A percentile compares a stretch with the other conserved stretches of the same genome.
Conservation (phyloP, 1,140 invertebrate genomes). For the Drosophila sproati region DNA sequence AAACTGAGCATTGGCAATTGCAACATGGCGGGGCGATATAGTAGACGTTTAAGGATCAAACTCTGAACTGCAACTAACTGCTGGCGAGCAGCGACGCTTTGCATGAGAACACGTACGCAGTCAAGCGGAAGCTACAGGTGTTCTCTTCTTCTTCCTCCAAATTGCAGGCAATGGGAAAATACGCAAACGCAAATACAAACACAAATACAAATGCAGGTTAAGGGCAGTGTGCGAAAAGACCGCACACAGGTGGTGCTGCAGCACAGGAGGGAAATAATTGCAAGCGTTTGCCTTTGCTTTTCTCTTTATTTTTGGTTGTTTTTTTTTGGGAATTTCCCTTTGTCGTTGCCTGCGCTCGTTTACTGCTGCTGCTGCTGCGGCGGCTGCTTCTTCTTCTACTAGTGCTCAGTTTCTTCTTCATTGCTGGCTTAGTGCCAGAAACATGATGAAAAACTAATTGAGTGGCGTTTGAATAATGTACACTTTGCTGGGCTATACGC, state of each 20-base stretch:
- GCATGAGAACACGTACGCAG: constrained; percentile 29
- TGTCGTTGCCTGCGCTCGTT: constrained; percentile 12
- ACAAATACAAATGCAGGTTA: constrained; percentile 6
- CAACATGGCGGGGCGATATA: constrained; percentile 48
- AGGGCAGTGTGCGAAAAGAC: constrained; percentile 38
- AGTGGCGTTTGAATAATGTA: constrained; percentile 59
- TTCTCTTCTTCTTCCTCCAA: not conserved
- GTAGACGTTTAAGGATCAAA: constrained; percentile 54
- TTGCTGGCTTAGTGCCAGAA: constrained; percentile 52
- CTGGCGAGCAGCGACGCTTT: constrained; percentile 24
- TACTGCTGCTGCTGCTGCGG: not conserved
- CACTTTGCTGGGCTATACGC: constrained; percentile 14
- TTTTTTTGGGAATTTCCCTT: constrained; percentile 60
- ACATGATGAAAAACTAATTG: constrained; percentile 75
- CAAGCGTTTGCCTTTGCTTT: constrained; percentile 16
- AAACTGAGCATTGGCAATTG: constrained; percentile 51
- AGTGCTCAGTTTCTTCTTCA: constrained; percentile 5
- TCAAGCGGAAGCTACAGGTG: constrained; percentile 65
- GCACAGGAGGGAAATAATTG: constrained; percentile 25
- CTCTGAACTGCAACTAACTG: constrained; percentile 61
- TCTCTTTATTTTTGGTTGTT: constrained; percentile 44
- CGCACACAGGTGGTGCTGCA: constrained; percentile 59
- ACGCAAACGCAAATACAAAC: constrained; percentile 9
- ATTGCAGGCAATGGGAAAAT: not conserved
- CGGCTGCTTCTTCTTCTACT: constrained; percentile 10